These are phyloP conservation scores for Venusia cambrica DNA, from an alignment of 2,888 invertebrate species.

Conservation along the genomic window DNA sequence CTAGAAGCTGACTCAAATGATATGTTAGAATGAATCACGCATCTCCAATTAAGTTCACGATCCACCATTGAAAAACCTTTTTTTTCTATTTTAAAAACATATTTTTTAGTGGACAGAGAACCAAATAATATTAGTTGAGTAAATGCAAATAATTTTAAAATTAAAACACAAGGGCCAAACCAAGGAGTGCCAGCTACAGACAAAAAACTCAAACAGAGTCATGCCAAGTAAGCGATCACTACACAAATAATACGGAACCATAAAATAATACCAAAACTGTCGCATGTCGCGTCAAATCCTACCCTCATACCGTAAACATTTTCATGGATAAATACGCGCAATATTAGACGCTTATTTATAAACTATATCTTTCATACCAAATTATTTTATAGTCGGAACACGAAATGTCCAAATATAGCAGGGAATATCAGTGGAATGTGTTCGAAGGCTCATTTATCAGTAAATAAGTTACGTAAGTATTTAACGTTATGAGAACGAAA, in stretches of 20 bases:
- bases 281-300: constrained; percentile 48
- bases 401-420: constrained; percentile 22
- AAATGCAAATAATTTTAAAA: constrained; percentile 40
- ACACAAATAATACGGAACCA: constrained; percentile 42
- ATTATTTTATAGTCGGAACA: constrained; percentile 23
- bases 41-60: constrained; percentile 36
- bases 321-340: constrained; percentile 22
- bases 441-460: too few relatives aligned
- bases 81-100: too few relatives aligned
- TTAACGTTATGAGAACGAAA: constrained; percentile 16
- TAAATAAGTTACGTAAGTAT: constrained; percentile 13
- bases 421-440: constrained; percentile 21
- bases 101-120: constrained; percentile 44
- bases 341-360: constrained; percentile 13
- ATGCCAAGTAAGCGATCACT: constrained; percentile 67
- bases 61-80: constrained; percentile 34
- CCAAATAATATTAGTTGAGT: constrained; percentile 37
- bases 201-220: constrained; percentile 57
- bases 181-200: constrained; percentile 79
- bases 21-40: constrained; percentile 43
- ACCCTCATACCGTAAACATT: constrained; percentile 25
- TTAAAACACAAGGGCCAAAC: constrained; percentile 74
- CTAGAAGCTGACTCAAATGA: constrained; percentile 44
- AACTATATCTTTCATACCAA: constrained; percentile 19
- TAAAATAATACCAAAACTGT: constrained; percentile 44